phyloP scores from a whole-genome alignment of 1,140 invertebrate species.

The Littorina saxatilis region DNA sequence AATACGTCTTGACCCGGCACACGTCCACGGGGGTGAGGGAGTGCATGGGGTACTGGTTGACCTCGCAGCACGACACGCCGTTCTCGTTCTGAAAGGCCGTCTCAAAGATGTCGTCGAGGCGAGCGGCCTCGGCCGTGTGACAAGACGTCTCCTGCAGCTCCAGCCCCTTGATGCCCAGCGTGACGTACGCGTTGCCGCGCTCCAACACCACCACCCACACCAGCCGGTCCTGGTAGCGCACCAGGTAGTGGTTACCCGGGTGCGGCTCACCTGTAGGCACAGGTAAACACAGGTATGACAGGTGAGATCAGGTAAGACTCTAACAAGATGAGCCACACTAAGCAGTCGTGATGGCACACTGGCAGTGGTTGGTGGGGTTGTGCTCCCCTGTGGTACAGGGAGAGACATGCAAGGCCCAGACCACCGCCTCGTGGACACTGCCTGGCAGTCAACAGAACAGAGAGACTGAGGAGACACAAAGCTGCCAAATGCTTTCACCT shows the following conservation, averaged over 20 bases:
- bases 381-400: no score
- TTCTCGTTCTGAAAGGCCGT: constrained; percentile 70
- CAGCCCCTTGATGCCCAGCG: constrained; percentile 76
- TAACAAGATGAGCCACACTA: no score
- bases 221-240: constrained; percentile 77
- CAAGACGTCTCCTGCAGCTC: constrained; percentile 79
- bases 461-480: no score
- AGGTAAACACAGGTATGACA: neutral
- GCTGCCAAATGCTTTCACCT: no score
- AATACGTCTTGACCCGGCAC: constrained; percentile 72
- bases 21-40: constrained; percentile 71
- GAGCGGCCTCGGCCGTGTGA: constrained; percentile 77
- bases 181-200: constrained; percentile 73
- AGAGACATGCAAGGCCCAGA: no score
- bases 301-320: no score
- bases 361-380: no score
- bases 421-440: no score
- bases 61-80: constrained; percentile 41
- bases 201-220: constrained; percentile 76
- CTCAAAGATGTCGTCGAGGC: constrained; percentile 77
- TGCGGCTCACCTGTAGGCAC: constrained; percentile 71
- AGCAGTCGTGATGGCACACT: no score
- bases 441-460: no score
- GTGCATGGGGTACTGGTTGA: constrained; percentile 72
- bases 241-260: constrained; percentile 76